Base-by-base conservation (phyloP, 2,888 invertebrate species). In the Thereva nobilitata region DNA sequence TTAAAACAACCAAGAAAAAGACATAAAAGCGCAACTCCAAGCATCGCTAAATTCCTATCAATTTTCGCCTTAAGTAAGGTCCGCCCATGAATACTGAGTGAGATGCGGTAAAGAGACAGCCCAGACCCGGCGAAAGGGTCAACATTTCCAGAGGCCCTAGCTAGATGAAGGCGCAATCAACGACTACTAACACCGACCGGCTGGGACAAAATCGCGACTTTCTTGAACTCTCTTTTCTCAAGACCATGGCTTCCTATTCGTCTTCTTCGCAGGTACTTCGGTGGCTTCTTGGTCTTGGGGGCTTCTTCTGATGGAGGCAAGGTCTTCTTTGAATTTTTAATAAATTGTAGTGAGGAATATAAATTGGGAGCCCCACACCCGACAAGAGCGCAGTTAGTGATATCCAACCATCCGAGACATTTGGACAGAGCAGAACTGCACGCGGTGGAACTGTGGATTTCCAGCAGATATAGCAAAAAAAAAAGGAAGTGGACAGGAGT, bases 281-380 rank as follows among this genome's bases (percentile, higher is more conserved):
- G 40, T 49, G 23, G 10, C 49, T 45, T 59, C 59, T 49, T 49
- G 40, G 59, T 59, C 59, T 59, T 59, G 47, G 49, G 38, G 59
- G 23, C 23, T 23, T 23, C 23, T 59, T 45, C 47, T 59, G 49
- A 38, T 49, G 49, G 59, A 12, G 47, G 49, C 35, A 45, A 59
- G 49, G 37, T 59, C 78, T 77, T 76, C 77, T 78, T 78, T 79
- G 80, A 79, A 80, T 80, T 79, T 78, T 78, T 79, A 79, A 79
- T 79, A 80, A 80, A 80, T 80, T 79, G 77, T 76, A 77, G 77
- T 76, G 79, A 77, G 78, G 80, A 79, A 80, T 80, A 80, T 80
- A 80, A 80, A 80, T 80, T 79, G 80, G 77, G 77, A 76, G 75
- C 75, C 75, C 73, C 77, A 74, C 74, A 73, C 75, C 76, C 74